Evolutionary conservation across 2,888 invertebrate genomes (phyloP).

Genomic region (Meloe dianella): DNA sequence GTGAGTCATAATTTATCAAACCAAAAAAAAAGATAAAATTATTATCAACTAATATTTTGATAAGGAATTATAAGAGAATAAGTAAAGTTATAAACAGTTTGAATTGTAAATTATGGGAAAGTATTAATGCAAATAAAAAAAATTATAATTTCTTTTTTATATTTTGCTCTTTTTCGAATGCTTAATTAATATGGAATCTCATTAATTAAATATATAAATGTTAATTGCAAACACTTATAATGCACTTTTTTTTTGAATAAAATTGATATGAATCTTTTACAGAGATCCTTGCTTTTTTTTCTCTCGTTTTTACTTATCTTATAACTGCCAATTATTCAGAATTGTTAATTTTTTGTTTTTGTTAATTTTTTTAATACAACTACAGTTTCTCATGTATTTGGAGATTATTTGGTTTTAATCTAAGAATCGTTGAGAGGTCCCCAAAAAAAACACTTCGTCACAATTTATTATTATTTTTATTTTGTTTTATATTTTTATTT

Average conservation of each 20-base stretch:
- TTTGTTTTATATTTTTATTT: not conserved
- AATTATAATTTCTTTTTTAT: no score
- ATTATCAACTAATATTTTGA: not conserved
- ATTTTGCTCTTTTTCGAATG: not conserved
- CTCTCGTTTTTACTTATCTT: no score
- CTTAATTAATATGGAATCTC: not conserved
- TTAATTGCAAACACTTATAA: not conserved
- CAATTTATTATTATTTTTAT: not conserved
- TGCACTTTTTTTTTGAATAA: not conserved
- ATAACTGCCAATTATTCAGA: no score
- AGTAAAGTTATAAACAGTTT: not conserved
- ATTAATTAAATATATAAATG: slow-evolving; percentile 1
- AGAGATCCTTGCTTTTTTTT: not conserved
- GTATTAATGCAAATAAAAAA: not conserved
- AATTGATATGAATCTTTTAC: not conserved
- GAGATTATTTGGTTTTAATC: not conserved
- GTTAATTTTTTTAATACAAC: not conserved
- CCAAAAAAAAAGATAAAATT: not conserved
- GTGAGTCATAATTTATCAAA: slow-evolving; percentile 3
- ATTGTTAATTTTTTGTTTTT: not conserved
- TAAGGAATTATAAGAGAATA: not conserved
- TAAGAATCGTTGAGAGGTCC: not conserved
- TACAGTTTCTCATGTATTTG: not conserved
- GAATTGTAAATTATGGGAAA: not conserved
- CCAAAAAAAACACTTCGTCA: not conserved